phyloP scores from a whole-genome alignment of 92 coral and sea anemone genomes.

The Blastomussa wellsi region DNA sequence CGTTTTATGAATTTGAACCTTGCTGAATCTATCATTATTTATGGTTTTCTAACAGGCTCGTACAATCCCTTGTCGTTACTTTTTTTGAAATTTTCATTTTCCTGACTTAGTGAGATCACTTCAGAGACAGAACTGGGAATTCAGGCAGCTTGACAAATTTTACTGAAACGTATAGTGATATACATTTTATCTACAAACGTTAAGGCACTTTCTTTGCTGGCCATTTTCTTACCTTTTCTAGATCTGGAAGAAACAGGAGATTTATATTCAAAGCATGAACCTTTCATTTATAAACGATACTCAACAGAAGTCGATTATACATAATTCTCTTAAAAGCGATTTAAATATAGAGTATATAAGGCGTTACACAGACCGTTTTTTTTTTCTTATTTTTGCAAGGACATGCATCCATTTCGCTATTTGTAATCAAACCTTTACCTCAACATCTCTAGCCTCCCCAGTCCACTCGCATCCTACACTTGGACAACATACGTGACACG shows the following conservation, averaged over 20 bases:
- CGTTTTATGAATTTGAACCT: background rate
- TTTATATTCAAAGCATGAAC: too few relatives aligned
- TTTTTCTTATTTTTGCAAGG: background rate
- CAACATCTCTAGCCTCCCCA: slow-evolving; percentile 36
- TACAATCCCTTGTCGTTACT: background rate
- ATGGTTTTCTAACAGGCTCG: too few relatives aligned
- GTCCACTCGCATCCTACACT: slow-evolving; percentile 53
- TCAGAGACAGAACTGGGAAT: background rate
- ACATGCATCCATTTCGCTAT: background rate
- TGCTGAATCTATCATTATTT: too few relatives aligned
- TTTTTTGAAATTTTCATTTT: background rate
- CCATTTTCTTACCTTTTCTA: background rate
- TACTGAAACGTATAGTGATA: background rate
- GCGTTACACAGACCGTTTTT: background rate
- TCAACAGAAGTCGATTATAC: too few relatives aligned
- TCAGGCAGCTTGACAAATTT: background rate
- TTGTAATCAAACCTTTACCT: background rate
- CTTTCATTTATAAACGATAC: too few relatives aligned
- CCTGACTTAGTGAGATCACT: background rate
- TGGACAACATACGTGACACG: slow-evolving; percentile 38
- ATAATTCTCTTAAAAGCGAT: background rate
- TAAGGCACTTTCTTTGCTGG: background rate
- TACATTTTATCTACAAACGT: background rate
- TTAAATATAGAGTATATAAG: background rate
- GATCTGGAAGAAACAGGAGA: too few relatives aligned